These are phyloP conservation scores for Sardina pilchardus DNA, from an alignment of 2,113 vertebrate genomes.

Conservation along the genomic window DNA sequence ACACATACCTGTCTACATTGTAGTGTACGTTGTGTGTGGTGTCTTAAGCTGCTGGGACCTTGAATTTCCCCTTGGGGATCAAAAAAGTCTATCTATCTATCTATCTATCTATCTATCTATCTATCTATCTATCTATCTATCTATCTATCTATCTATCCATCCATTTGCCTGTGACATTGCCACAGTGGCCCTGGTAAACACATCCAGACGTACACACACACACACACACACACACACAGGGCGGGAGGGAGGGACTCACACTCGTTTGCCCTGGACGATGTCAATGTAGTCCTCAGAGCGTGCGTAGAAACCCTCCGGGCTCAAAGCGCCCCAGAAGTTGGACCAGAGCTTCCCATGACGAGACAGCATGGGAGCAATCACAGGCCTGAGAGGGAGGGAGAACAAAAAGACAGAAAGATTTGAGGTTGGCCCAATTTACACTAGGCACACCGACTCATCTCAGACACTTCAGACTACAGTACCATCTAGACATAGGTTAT, in stretches of 20 bases:
- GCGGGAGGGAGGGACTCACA: constrained; percentile 62
- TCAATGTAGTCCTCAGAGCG: constrained; percentile 80
- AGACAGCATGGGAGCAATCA: constrained; percentile 77
- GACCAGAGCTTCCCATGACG: constrained; percentile 80
- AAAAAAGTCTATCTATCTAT: too few relatives aligned
- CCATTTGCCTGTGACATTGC: too few relatives aligned
- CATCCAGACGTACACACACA: neutral
- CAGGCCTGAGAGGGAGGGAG: constrained; percentile 54
- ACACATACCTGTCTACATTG: neutral
- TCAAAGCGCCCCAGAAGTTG: constrained; percentile 81
- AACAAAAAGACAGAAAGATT: neutral
- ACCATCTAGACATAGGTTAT: neutral
- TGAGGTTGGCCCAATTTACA: too few relatives aligned
- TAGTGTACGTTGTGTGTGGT: too few relatives aligned
- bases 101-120: too few relatives aligned
- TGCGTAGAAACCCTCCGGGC: constrained; percentile 74
- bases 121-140: too few relatives aligned
- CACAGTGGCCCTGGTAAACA: neutral
- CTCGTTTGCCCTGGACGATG: constrained; percentile 75
- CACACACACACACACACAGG: neutral
- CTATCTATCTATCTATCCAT: too few relatives aligned
- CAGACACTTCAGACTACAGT: neutral
- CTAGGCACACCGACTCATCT: neutral
- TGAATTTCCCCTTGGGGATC: too few relatives aligned
- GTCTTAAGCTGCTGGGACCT: too few relatives aligned